phyloP scores from a whole-genome alignment of 2,888 invertebrate genomes.

The Torymus aiolomorphi region DNA sequence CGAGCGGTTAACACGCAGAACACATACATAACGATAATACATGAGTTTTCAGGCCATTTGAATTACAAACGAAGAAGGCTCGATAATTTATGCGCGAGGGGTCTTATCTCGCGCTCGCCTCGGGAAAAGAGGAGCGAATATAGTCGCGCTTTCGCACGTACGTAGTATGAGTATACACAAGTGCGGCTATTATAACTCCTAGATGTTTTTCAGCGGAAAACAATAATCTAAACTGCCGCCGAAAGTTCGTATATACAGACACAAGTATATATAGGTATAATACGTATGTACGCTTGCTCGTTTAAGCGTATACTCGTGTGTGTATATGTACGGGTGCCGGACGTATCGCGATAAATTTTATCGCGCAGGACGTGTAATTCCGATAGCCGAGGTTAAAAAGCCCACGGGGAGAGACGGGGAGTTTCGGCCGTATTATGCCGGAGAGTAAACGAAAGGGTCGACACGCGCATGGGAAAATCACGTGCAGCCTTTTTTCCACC shows the following conservation, averaged over 20 bases:
- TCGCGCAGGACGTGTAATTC: constrained; percentile 56
- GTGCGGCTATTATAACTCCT: too few relatives aligned
- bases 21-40: constrained; percentile 39
- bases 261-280: neutral
- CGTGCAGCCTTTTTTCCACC: constrained; percentile 8
- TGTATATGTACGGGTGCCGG: constrained; percentile 24
- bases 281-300: too few relatives aligned
- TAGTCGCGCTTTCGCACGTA: constrained; percentile 15
- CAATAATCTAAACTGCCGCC: constrained; percentile 40
- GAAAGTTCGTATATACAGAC: too few relatives aligned
- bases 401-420: constrained; percentile 5
- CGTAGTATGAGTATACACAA: neutral
- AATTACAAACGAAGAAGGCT: constrained; percentile 51
- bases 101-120: constrained; percentile 28
- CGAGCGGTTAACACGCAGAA: constrained; percentile 16
- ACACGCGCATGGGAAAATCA: constrained; percentile 38
- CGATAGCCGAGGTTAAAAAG: constrained; percentile 54
- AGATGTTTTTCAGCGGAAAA: constrained; percentile 27
- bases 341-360: constrained; percentile 57
- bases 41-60: constrained; percentile 48
- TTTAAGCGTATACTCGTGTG: neutral
- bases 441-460: constrained; percentile 26
- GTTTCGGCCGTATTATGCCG: constrained; percentile 27
- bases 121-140: constrained; percentile 6
- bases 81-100: constrained; percentile 47